Evolutionary conservation across 2,888 invertebrate species (phyloP), one percentile per base, ranked within the genome.

Genomic region (Urechis unicinctus): DNA sequence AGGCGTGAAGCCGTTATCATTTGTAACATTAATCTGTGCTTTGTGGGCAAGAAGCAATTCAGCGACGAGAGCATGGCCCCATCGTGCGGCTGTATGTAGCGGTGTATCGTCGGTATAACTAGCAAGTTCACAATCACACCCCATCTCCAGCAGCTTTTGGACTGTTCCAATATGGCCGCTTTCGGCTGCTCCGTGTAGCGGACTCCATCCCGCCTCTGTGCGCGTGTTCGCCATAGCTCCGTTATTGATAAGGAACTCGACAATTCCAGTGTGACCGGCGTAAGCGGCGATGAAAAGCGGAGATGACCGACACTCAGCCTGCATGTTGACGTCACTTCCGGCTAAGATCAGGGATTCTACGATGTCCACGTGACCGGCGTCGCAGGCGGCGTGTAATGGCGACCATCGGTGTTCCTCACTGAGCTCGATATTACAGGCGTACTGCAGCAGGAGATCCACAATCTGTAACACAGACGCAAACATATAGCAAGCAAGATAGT

Each of bases 1-100:
- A 1, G 73, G 71, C 22, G 72, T 74, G 73, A 73, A 74, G 13
- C 66, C 66, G 1, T 25, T 25, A 13, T 41, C 26, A 30, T 41
- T 57, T 17, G 28, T 22, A n/a, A 41, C 26, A 41, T 61, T 47
- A 5, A 60, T 48, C 21, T 48, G 46, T 17, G 48, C 56, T 13
- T 50, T 30, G 13, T 6, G n/a, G 13, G 45, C 24, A 1, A 58
- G 3, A 22, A 61, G 49, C 0, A 48, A 17, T 9, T 26, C 25
- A 13, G 56, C 58, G 3, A 52, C 43, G 1, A 53, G 51, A 21
- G 22, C 29, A 25, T 54, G 44, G 49, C 57, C 57, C 52, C 42
- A 6, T 26, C 22, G 24, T 1, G 48, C 56, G 21, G 61, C 61
- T 13, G 57, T 36, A 29, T 54, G 48, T 17, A 61, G 52, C 6